Evolutionary conservation across 2,797 vertebrate genomes (phyloP), one percentile per base, ranked within the genome.

Genomic region (Sphaeramia orbicularis): DNA sequence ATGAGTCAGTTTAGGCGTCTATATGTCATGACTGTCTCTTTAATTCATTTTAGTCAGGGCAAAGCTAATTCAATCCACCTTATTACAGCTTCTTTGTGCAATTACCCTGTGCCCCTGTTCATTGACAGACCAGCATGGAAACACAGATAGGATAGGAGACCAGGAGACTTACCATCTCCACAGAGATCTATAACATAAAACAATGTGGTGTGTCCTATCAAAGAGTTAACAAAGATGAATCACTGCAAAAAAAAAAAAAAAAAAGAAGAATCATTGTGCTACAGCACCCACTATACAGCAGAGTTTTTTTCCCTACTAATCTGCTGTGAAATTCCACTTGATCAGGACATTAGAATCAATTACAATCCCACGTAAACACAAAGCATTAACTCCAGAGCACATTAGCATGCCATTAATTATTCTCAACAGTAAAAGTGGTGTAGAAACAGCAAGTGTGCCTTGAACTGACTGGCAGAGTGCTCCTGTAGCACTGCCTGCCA

Each of bases 61-160:
- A 84, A 82, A 85, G 83, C 82, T 90, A 92, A 94, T 93, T 90
- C 84, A 91, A 90, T 93, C 78, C 73, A 76, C 54, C 78, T 83
- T 81, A 90, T 93, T 93, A 89, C 62, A 87, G 79, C 73, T 69
- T 86, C 76, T 85, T 90, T 81, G 90, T 90, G 83, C 78, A 89
- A 92, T 93, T 91, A 92, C 71, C 74, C 86, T 81, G 66, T 77
- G 81, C 48, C 84, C 81, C 72, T 83, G 40, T 55, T 70, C 76
- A 76, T 48, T 65, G 66, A 86, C 65, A 60, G 74, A 49, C 55
- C 74, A 66, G 54, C 43, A 78, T 43, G 35, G 51, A 85, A 44
- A 60, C 43, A 58, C 15, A 57, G 64, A 80, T 56, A 66, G 61
- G 64, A 69, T n/a, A n/a, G n/a, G n/a, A n/a, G n/a, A n/a, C n/a